Conservation (phyloP, 1,140 invertebrate genomes). For the Drosophila pallidifrons region DNA sequence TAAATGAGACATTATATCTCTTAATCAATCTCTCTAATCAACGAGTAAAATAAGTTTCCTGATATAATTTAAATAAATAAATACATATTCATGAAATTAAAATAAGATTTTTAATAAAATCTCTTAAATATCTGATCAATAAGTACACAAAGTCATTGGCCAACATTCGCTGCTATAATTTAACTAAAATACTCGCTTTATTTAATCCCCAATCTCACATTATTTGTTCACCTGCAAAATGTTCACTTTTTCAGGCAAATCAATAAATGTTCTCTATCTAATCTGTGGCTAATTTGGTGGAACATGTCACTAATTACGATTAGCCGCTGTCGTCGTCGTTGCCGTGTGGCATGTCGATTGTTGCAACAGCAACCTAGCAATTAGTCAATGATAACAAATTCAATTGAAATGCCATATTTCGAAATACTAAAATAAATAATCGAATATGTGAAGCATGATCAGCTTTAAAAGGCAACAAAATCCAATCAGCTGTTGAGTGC, state of each 20-base stretch:
- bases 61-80: too few relatives aligned
- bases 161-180: too few relatives aligned
- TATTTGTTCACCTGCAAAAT: not conserved
- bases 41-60: too few relatives aligned
- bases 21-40: too few relatives aligned
- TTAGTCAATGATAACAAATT: slow-evolving; percentile 52
- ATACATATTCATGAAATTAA: too few relatives aligned
- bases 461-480: slow-evolving; percentile 58
- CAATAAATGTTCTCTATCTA: slow-evolving; percentile 36
- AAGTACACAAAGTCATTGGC: too few relatives aligned
- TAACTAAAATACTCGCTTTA: not conserved
- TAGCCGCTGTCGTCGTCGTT: slow-evolving; percentile 19
- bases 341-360: slow-evolving; percentile 46
- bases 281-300: slow-evolving; percentile 59
- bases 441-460: slow-evolving; percentile 54
- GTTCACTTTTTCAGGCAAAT: slow-evolving; percentile 14
- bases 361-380: not conserved
- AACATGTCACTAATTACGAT: slow-evolving; percentile 62
- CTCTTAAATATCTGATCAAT: too few relatives aligned
- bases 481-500: slow-evolving; percentile 73
- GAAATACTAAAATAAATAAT: slow-evolving; percentile 59
- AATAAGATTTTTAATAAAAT: too few relatives aligned
- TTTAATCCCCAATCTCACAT: not conserved
- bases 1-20: too few relatives aligned
- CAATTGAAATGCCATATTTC: slow-evolving; percentile 15